Conservation (phyloP, 2,888 invertebrate genomes). For the Loripinus fragilis region DNA sequence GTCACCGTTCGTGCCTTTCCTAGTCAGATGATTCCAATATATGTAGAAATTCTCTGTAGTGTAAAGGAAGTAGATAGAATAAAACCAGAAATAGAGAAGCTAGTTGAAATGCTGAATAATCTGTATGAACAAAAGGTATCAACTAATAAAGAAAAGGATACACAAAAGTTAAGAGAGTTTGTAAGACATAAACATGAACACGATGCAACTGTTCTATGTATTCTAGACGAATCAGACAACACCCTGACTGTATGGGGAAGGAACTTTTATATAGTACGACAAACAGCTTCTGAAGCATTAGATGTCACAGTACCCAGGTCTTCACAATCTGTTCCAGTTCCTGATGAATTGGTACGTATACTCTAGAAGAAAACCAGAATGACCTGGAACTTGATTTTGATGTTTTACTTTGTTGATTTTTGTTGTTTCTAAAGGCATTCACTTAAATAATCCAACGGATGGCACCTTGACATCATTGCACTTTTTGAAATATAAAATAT, state of each 20-base stretch:
- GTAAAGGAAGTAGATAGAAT: slow-evolving; percentile 40
- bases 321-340: background rate
- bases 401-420: too few species aligned
- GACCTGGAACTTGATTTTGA: too few species aligned
- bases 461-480: too few species aligned
- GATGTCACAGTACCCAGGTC: background rate
- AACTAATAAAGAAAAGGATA: slow-evolving; percentile 26
- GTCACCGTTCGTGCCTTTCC: slow-evolving; percentile 47
- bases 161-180: slow-evolving; percentile 27
- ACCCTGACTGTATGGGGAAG: slow-evolving; percentile 37
- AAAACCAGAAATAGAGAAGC: slow-evolving; percentile 47
- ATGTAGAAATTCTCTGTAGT: slow-evolving; percentile 52
- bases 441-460: too few species aligned
- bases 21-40: slow-evolving; percentile 38
- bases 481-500: too few species aligned
- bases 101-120: slow-evolving; percentile 48
- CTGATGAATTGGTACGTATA: background rate
- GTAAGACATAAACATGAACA: slow-evolving; percentile 33
- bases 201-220: slow-evolving; percentile 37
- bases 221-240: slow-evolving; percentile 42
- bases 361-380: too few species aligned
- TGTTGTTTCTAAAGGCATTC: too few species aligned
- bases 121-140: slow-evolving; percentile 39
- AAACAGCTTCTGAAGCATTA: slow-evolving; percentile 35
- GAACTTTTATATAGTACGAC: slow-evolving; percentile 32